Conservation (phyloP, 1,140 invertebrate species). For the Drosophila sechellia region DNA sequence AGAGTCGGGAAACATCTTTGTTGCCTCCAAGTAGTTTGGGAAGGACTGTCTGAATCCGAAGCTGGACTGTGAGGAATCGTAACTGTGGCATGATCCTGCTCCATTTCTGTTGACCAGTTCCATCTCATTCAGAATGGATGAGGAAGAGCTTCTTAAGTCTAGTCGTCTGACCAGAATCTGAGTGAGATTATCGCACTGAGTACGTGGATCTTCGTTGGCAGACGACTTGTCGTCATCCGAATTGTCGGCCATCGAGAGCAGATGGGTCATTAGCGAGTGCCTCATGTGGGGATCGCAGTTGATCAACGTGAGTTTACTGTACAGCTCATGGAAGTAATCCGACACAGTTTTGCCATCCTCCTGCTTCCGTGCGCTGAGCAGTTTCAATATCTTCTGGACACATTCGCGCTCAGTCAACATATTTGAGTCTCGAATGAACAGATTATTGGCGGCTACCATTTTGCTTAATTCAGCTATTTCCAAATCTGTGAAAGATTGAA, state of each 20-base stretch:
- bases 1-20: slow-evolving; percentile 44
- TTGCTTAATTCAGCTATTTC: background rate
- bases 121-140: slow-evolving; percentile 1
- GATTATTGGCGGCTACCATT: background rate
- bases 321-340: background rate
- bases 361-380: background rate
- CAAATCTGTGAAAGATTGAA: background rate
- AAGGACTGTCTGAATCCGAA: slow-evolving; percentile 1
- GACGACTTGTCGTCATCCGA: background rate
- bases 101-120: background rate
- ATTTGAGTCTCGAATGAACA: too few species aligned
- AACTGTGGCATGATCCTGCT: slow-evolving; percentile 2
- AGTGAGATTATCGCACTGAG: background rate
- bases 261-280: slow-evolving; percentile 5
- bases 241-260: slow-evolving; percentile 4
- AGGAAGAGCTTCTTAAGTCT: background rate
- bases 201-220: background rate
- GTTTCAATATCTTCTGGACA: background rate
- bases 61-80: slow-evolving; percentile 25
- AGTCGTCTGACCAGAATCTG: background rate
- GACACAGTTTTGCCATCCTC: background rate
- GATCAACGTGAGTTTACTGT: background rate
- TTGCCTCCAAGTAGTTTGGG: slow-evolving; percentile 11
- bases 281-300: background rate
- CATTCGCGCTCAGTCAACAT: slow-evolving; percentile 4